Evolutionary conservation across 2,113 vertebrate genomes (phyloP).

Genomic region (Bufo gargarizans): DNA sequence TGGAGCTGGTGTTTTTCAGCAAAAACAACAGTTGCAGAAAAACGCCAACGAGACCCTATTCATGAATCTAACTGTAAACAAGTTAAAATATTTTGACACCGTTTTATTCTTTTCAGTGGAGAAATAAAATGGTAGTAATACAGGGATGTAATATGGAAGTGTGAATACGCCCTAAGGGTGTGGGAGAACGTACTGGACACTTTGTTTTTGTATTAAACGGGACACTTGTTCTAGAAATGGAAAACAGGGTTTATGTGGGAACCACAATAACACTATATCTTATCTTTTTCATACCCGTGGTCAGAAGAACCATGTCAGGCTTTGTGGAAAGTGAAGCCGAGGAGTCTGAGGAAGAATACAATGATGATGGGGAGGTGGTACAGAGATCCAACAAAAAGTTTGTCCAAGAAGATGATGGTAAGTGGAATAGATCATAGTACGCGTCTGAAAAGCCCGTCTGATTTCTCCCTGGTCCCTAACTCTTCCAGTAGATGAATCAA

Average conservation of each 20-base stretch:
- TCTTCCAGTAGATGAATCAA: background rate
- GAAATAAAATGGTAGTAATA: too few relatives aligned
- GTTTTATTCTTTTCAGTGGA: too few relatives aligned
- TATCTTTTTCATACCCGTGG: background rate
- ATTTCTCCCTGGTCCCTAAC: background rate
- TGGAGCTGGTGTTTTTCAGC: too few relatives aligned
- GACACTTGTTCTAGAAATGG: background rate
- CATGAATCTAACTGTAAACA: too few relatives aligned
- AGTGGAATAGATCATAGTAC: slow-evolving; percentile 36
- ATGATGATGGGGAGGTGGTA: slow-evolving; percentile 86
- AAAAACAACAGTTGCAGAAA: too few relatives aligned
- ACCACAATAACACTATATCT: background rate
- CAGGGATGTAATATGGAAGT: too few relatives aligned
- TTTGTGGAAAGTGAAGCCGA: slow-evolving; percentile 97
- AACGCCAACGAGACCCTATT: too few relatives aligned
- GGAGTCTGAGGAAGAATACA: slow-evolving; percentile 94
- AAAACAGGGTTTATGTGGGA: background rate
- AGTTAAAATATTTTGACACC: too few relatives aligned
- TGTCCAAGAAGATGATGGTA: slow-evolving; percentile 83
- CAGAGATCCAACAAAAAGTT: slow-evolving; percentile 90
- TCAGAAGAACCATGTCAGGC: slow-evolving; percentile 82
- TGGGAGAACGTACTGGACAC: background rate
- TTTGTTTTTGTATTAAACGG: background rate
- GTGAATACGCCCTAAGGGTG: background rate
- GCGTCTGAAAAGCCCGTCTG: background rate